These are phyloP conservation scores for Reticulitermes speratus DNA, from an alignment of 1,140 invertebrate genomes.

Conservation along the genomic window DNA sequence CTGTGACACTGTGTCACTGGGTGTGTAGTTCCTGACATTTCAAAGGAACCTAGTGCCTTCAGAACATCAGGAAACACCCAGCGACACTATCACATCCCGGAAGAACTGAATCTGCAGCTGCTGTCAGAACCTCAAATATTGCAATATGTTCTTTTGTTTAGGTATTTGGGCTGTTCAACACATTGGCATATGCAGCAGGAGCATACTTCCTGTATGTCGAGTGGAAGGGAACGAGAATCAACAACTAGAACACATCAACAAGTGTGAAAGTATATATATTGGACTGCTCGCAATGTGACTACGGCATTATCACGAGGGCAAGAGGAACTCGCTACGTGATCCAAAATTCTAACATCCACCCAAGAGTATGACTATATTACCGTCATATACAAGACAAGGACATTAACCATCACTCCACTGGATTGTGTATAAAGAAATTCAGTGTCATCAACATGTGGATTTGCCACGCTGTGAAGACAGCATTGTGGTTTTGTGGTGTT, in stretches of 20 bases:
- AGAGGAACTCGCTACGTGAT: too few species aligned
- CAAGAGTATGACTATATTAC: too few species aligned
- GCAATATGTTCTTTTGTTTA: constrained; percentile 42
- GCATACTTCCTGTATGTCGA: constrained; percentile 74
- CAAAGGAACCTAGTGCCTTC: too few species aligned
- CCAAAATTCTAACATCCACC: too few species aligned
- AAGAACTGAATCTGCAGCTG: too few species aligned
- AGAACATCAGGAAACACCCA: too few species aligned
- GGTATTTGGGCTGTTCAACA: constrained; percentile 80
- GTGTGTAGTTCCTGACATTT: too few species aligned
- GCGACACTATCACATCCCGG: too few species aligned
- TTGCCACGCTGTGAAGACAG: too few species aligned
- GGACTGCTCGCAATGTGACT: neutral
- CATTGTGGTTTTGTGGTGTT: too few species aligned
- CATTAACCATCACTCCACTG: neutral
- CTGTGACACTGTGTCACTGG: too few species aligned
- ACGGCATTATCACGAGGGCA: neutral
- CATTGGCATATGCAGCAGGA: constrained; percentile 72
- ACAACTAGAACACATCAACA: neutral
- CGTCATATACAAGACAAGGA: neutral
- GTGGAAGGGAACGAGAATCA: constrained; percentile 56
- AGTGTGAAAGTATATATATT: neutral
- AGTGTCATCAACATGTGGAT: neutral
- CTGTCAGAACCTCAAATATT: neutral
- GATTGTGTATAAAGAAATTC: neutral